Percentiles rank a stretch among this genome's conserved stretches.
Evolutionary conservation across 2,888 invertebrate genomes (phyloP).

Genomic region (Drosophila differens): DNA sequence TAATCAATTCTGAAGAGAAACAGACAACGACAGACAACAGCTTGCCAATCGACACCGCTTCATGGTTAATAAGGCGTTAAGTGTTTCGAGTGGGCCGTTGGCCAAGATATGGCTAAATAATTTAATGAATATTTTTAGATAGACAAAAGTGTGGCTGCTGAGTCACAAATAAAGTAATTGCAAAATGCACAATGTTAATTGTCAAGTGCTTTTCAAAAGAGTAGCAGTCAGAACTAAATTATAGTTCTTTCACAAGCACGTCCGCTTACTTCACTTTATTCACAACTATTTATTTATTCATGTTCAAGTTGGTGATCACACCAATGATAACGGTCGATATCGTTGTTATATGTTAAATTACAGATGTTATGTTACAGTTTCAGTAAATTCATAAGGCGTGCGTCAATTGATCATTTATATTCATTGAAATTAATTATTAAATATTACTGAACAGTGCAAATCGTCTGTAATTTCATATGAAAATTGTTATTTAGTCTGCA

Average conservation of each 20-base stretch:
- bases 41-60: not conserved
- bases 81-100: constrained; percentile 58
- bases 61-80: constrained; percentile 65
- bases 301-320: too few species aligned
- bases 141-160: constrained; percentile 20
- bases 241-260: too few species aligned
- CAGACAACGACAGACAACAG: constrained; percentile 8
- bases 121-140: constrained; percentile 67
- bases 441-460: not conserved
- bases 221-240: too few species aligned
- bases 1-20: constrained; percentile 58
- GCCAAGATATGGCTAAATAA: constrained; percentile 64
- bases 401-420: not conserved
- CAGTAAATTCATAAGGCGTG: not conserved
- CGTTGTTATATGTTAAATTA: too few species aligned
- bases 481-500: not conserved
- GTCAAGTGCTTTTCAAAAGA: constrained; percentile 9
- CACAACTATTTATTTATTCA: too few species aligned
- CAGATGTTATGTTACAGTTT: too few species aligned
- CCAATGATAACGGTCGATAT: too few species aligned
- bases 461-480: not conserved
- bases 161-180: constrained; percentile 24
- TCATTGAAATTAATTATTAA: not conserved
- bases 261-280: too few species aligned
- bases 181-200: not conserved